Evolutionary conservation across 2,888 invertebrate species (phyloP), one percentile per base, ranked within the genome.

Genomic region (Eristalinus aeneus): DNA sequence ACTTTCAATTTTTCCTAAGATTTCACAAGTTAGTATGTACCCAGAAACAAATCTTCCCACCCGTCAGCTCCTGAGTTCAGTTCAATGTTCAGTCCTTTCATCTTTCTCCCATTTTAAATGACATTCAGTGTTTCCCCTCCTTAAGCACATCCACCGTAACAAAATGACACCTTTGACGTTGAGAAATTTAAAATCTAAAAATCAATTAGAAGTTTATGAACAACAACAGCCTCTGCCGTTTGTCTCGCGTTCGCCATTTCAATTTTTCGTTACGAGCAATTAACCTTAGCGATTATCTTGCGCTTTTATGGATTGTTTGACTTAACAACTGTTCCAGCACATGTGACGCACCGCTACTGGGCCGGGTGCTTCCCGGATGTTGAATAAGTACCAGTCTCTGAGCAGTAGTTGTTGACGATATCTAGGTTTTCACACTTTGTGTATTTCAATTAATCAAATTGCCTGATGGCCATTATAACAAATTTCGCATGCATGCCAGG

Each of bases 371-470:
- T 73, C 61, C 72, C 63, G 54, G 27, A 73, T 63, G 34, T 54
- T 11, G 4, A 64, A 54, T 36, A 53, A 23, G 63, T 73, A 64
- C 63, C 63, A 73, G 54, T 16, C 54, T 63, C 23, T 11, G 54
- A 54, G 27, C 54, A 20, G 16, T 23, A 36, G 23, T 34, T 27
- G 20, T 65, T 65, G 58, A 46, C 56, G 68, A 12, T 61, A 20
- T 31, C 34, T 34, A 20, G 36, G 39, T 39, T 39, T 74, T 74
- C 56, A 74, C 58, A 65, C 56, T 58, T 58, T n/a, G 10, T 58
- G 39, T 74, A 39, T n/a, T 20, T 65, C 65, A 65, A 65, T 58
- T 74, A 74, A 56, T 39, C 31, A 22, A 58, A 74, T 74, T 74
- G 31, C 34, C 53, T 46, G 46, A n/a, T 16, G 46, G 5, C 16